A percentile compares a stretch with the other conserved stretches of the same genome.
Conservation (phyloP, 2,113 vertebrate species). For the Pedetes capensis region DNA sequence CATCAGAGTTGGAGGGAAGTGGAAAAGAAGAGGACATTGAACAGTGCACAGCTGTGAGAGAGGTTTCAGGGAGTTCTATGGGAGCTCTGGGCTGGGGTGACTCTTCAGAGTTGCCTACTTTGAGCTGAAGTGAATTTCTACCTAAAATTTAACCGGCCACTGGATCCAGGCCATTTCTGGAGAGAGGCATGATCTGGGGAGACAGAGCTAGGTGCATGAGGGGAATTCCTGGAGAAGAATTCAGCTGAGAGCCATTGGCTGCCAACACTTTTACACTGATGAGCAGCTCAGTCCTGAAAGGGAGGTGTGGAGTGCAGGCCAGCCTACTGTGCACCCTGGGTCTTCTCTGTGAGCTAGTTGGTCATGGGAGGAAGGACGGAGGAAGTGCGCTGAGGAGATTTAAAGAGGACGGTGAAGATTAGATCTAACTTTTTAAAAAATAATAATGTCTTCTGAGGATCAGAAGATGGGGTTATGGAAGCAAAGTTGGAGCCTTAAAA, state of each 20-base stretch:
- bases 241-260: background rate
- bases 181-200: background rate
- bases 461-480: background rate
- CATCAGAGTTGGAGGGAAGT: background rate
- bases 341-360: background rate
- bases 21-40: background rate
- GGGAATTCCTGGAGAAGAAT: background rate
- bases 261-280: background rate
- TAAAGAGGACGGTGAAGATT: background rate
- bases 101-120: background rate
- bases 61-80: background rate
- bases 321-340: background rate
- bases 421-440: background rate
- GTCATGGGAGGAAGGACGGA: background rate
- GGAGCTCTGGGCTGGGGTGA: background rate
- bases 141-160: background rate
- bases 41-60: background rate
- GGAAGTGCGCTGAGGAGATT: background rate
- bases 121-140: background rate
- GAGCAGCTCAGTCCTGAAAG: no score
- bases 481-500: background rate
- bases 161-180: background rate
- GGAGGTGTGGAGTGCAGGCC: background rate
- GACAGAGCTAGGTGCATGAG: background rate
- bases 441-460: background rate